Evolutionary conservation across 2,797 vertebrate species (phyloP).

Genomic region (Hoplostethus atlanticus): DNA sequence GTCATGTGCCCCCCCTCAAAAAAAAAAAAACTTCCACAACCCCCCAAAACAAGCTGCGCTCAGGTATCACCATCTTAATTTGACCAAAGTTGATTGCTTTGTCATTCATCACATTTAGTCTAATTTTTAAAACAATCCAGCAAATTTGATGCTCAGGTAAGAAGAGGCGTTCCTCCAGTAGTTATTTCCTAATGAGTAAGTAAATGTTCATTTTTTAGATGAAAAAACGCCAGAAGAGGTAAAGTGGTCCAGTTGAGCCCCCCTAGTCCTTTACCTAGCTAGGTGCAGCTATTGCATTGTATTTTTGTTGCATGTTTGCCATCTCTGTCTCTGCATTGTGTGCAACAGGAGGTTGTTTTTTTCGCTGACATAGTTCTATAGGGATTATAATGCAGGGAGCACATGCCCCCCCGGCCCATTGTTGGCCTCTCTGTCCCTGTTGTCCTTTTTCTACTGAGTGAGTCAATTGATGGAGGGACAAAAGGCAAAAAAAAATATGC

Average conservation of each 20-base stretch:
- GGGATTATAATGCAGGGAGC: constrained; percentile 83
- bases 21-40: not conserved
- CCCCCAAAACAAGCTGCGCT: not conserved
- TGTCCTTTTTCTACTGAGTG: constrained; percentile 79
- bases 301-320: constrained; percentile 46
- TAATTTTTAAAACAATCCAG: not conserved
- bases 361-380: constrained; percentile 84
- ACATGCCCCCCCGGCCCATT: constrained; percentile 70
- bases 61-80: not conserved
- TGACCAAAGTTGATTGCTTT: not conserved
- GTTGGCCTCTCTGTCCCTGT: constrained; percentile 79
- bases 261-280: constrained; percentile 7
- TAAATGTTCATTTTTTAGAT: not conserved
- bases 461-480: constrained; percentile 85
- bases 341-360: constrained; percentile 61
- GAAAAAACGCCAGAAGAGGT: not conserved
- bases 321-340: constrained; percentile 62
- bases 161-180: not conserved
- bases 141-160: not conserved
- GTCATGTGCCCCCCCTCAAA: constrained; percentile 3
- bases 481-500: constrained; percentile 82
- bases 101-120: not conserved
- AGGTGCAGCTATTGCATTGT: constrained; percentile 40
- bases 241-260: not conserved
- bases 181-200: too few species aligned